Conservation (phyloP, 2,888 invertebrate genomes). For the Polyommatus iphigenia region DNA sequence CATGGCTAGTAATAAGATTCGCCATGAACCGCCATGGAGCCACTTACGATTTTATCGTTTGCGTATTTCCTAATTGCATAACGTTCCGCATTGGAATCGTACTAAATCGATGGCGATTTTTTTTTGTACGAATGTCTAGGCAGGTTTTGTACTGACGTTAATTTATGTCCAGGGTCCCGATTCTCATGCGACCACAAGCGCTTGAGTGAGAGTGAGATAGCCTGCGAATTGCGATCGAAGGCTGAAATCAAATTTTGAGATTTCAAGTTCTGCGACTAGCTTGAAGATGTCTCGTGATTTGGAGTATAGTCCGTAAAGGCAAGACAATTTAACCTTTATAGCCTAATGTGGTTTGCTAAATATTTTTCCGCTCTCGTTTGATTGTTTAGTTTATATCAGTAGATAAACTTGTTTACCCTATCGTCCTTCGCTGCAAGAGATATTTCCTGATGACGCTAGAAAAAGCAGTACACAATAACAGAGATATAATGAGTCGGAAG, state of each 20-base stretch:
- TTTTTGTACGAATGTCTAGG: background rate
- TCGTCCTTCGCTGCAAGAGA: conserved; percentile 21
- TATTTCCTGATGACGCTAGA: conserved; percentile 25
- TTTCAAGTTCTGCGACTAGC: background rate
- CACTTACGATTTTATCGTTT: conserved; percentile 16
- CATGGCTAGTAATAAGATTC: conserved; percentile 6
- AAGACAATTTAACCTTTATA: background rate
- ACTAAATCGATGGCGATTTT: background rate
- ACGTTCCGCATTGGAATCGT: conserved; percentile 7
- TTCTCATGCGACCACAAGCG: background rate
- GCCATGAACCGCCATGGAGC: background rate
- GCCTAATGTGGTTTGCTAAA: background rate
- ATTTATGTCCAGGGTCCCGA: background rate
- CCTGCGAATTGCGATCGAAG: background rate
- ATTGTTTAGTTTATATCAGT: conserved; percentile 18
- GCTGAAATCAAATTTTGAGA: background rate
- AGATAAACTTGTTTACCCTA: conserved; percentile 28
- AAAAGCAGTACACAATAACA: conserved; percentile 2
- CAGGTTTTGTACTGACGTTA: background rate
- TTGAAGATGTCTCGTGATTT: too few relatives aligned
- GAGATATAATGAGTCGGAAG: conserved; percentile 8
- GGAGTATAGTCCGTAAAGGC: too few relatives aligned
- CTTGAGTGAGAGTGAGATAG: too few relatives aligned
- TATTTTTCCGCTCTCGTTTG: conserved; percentile 1
- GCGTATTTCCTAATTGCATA: conserved; percentile 13